Conservation (phyloP, 30 jellyfish, hydroid and myxozoan species). For the Aurelia coerulea region DNA sequence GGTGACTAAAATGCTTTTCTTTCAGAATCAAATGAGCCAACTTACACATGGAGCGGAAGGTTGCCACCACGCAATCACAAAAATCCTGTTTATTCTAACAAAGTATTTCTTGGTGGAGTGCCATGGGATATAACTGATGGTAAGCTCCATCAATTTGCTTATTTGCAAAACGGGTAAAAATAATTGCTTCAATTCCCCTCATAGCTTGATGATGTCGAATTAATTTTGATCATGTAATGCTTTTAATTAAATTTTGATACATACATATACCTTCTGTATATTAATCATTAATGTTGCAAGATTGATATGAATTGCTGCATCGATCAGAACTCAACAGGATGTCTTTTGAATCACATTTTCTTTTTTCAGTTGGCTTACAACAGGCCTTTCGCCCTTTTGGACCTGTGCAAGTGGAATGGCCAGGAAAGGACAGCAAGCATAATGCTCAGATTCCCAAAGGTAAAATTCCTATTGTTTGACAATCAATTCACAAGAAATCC, state of each 20-base stretch:
- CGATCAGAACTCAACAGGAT: too few relatives aligned
- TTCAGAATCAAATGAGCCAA: constrained; percentile 81
- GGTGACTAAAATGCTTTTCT: not conserved
- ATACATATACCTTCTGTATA: too few relatives aligned
- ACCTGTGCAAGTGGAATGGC: constrained; percentile 98
- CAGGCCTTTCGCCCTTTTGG: constrained; percentile 95
- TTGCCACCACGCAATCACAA: constrained; percentile 91
- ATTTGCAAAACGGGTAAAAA: too few relatives aligned
- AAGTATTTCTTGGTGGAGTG: constrained; percentile 96
- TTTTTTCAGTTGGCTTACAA: constrained; percentile 81
- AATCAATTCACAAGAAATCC: too few relatives aligned
- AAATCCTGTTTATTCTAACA: constrained; percentile 92
- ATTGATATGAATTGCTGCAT: too few relatives aligned
- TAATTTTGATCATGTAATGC: too few relatives aligned
- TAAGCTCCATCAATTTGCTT: not conserved
- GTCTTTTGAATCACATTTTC: too few relatives aligned
- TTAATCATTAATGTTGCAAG: too few relatives aligned
- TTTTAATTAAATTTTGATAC: too few relatives aligned
- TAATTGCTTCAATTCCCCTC: too few relatives aligned
- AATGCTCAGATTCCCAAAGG: constrained; percentile 95
- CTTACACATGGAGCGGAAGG: constrained; percentile 97
- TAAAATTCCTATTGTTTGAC: not conserved
- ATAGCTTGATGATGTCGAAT: too few relatives aligned
- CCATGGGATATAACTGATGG: constrained; percentile 99
- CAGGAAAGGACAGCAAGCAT: constrained; percentile 88